These are phyloP conservation scores for Carcharodon carcharias DNA, from an alignment of 2,797 vertebrate species.

Conservation along the genomic window DNA sequence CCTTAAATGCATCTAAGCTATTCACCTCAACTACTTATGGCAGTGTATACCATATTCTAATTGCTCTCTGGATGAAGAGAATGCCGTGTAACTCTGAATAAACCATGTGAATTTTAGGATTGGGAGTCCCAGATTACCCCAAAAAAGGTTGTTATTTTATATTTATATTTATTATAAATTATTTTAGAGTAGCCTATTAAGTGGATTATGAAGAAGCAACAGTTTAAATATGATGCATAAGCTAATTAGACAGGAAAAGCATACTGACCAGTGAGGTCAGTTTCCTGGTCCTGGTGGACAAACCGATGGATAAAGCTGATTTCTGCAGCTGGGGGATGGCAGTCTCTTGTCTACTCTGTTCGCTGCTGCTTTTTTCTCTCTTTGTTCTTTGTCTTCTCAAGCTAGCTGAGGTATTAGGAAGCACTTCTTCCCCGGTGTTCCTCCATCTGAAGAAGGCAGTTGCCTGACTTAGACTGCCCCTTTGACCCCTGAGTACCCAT, in stretches of 20 bases:
- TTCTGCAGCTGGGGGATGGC: background rate
- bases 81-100: background rate
- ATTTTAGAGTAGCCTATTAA: too few relatives aligned
- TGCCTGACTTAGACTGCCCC: background rate
- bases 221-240: background rate
- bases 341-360: background rate
- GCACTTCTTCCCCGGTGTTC: too few relatives aligned
- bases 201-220: background rate
- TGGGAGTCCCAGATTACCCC: too few relatives aligned
- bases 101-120: background rate
- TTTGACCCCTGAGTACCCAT: background rate
- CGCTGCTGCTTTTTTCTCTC: background rate
- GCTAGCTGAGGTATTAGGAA: background rate
- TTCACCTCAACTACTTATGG: too few relatives aligned
- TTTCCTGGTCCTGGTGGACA: too few relatives aligned
- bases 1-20: too few relatives aligned
- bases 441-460: background rate
- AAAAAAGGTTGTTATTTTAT: too few relatives aligned
- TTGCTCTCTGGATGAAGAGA: background rate
- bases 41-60: background rate
- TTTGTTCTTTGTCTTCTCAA: background rate
- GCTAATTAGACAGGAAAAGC: background rate
- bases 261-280: too few relatives aligned
- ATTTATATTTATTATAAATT: too few relatives aligned
- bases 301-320: background rate